phyloP scores from a whole-genome alignment of 2,797 vertebrate genomes.

The Bradypus variegatus region DNA sequence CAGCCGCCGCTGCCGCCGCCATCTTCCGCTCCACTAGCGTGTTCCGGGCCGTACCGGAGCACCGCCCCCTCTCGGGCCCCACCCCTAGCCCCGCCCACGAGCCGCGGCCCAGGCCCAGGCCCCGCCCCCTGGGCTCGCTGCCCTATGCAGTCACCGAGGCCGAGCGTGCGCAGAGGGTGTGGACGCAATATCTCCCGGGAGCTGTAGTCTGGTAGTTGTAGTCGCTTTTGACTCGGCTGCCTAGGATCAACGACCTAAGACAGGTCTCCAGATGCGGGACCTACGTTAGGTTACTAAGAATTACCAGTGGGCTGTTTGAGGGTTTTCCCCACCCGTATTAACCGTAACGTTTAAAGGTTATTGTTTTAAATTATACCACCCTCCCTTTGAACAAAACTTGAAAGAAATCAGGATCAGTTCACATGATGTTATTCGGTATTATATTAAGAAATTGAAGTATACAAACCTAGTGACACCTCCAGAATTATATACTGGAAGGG shows the following conservation, averaged over 20 bases:
- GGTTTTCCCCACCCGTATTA: not conserved
- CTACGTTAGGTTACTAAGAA: not conserved
- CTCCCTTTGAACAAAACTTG: constrained; percentile 18
- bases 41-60: constrained; percentile 55
- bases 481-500: not conserved
- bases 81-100: not conserved
- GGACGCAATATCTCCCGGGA: constrained; percentile 32
- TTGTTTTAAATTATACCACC: not conserved
- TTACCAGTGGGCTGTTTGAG: not conserved
- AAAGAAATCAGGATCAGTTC: not conserved
- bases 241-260: not conserved
- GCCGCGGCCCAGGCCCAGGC: not conserved
- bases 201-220: constrained; percentile 37
- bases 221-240: not conserved
- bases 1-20: constrained; percentile 57
- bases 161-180: constrained; percentile 26
- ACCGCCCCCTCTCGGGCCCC: constrained; percentile 1
- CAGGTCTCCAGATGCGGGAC: not conserved
- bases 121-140: constrained; percentile 44
- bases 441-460: not conserved
- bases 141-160: constrained; percentile 17
- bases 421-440: not conserved
- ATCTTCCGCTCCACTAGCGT: constrained; percentile 70
- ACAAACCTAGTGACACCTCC: not conserved
- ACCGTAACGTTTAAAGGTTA: not conserved